A percentile compares a stretch with the other conserved stretches of the same genome.
phyloP scores from a whole-genome alignment of 2,888 invertebrate genomes.

The Eristalis arbustorum region DNA sequence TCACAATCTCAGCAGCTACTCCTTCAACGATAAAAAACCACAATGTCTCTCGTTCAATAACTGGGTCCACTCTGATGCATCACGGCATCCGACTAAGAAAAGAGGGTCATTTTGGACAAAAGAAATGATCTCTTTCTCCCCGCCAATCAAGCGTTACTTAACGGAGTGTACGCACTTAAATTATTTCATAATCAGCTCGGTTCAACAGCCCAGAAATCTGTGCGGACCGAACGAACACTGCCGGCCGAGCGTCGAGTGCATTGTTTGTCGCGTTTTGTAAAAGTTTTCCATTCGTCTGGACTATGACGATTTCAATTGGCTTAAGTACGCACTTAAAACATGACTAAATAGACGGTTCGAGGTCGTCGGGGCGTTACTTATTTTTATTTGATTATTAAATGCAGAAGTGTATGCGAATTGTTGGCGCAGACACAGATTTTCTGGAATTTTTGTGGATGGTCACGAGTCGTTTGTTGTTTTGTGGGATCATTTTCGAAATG shows the following conservation, averaged over 20 bases:
- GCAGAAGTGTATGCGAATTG: too few relatives aligned
- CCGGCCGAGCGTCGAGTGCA: conserved; percentile 9
- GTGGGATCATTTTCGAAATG: too few relatives aligned
- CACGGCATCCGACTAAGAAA: neutral
- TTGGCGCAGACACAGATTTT: too few relatives aligned
- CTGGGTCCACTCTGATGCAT: neutral
- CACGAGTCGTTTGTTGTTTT: too few relatives aligned
- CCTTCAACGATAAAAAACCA: too few relatives aligned
- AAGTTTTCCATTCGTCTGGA: conserved; percentile 57
- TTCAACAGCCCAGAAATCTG: conserved; percentile 57
- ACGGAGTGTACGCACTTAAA: conserved; percentile 52
- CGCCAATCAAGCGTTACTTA: conserved; percentile 41
- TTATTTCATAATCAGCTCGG: conserved; percentile 31
- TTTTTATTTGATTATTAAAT: neutral
- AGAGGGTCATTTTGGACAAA: neutral
- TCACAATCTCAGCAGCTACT: too few relatives aligned
- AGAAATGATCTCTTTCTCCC: neutral
- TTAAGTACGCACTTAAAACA: conserved; percentile 9
- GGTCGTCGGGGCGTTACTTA: neutral
- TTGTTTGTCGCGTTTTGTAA: conserved; percentile 38
- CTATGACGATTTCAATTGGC: conserved; percentile 25
- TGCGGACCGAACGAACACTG: neutral
- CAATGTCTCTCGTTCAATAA: too few relatives aligned
- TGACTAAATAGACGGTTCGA: neutral
- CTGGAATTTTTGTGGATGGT: too few relatives aligned